phyloP scores from a whole-genome alignment of 2,113 vertebrate genomes.

The Casuarius casuarius region DNA sequence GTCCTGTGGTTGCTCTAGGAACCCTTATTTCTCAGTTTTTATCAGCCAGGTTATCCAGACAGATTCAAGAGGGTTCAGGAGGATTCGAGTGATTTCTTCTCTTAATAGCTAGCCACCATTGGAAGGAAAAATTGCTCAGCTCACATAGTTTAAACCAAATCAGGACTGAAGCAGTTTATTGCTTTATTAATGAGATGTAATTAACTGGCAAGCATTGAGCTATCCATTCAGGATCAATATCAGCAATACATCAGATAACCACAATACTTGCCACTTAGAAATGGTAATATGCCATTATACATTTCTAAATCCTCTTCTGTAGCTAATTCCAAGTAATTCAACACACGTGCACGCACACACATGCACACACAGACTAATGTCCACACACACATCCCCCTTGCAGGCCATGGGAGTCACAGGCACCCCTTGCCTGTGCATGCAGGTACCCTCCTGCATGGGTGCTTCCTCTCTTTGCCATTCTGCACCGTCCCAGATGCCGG shows the following conservation, averaged over 20 bases:
- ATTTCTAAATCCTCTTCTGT: neutral
- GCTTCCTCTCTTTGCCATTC: neutral
- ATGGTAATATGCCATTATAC: neutral
- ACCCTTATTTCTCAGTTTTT: neutral
- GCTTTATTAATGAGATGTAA: neutral
- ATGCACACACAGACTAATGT: neutral
- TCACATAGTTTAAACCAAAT: neutral
- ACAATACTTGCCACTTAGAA: neutral
- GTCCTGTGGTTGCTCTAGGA: neutral
- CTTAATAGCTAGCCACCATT: neutral
- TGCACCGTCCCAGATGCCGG: neutral
- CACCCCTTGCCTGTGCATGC: rapidly evolving
- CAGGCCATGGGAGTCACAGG: neutral
- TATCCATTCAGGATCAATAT: neutral
- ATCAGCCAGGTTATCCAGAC: neutral
- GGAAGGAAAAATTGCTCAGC: neutral
- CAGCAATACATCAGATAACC: neutral
- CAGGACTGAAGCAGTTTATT: neutral
- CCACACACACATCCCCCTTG: rapidly evolving
- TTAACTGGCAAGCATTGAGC: neutral
- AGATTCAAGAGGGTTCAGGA: neutral
- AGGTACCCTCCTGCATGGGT: neutral
- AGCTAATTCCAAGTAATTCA: neutral
- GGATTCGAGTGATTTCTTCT: neutral
- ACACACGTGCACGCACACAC: too few relatives aligned